Evolutionary conservation across 2,797 vertebrate genomes (phyloP), one percentile per base, ranked within the genome.

Genomic region (Taenioides sp.): DNA sequence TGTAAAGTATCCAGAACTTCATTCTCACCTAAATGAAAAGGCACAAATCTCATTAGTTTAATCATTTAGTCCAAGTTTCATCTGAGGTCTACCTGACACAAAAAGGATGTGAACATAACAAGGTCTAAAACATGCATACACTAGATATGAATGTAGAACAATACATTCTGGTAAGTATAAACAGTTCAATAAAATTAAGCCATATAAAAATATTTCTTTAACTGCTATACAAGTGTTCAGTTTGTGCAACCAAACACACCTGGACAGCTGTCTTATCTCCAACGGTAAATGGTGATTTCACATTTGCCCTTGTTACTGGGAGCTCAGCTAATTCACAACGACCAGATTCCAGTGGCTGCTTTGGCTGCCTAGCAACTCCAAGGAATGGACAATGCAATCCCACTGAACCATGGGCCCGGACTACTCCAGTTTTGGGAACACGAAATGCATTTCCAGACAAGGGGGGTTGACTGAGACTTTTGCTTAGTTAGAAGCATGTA

Each of bases 1-100:
- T 94, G 91, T 0, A 99, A 91, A 5, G 89, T 86, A 62, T 95
- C 94, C 76, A 98, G 94, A 83, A 99, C 92, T 90, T 99, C 97
- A 91, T 96, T 99, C 88, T 99, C 98, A 92, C 98, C 98, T 99
- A 81, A 67, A 28, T 75, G 90, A 82, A 73, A 20, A 68, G 49
- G 22, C 20, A 65, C 16, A 61, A 9, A 34, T 31, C 34, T 37
- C 14, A 47, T 27, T 25, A 58, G 9, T 59, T 59, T 17, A 59
- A 2, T 47, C 1, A 12, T 12, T 43, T 43, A 43, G 40, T 43
- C 12, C 3, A 43, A 43, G 12, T 47, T 12, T 5, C 22, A 16
- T 14, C 23, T 3, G 28, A 0, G 7, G 16, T 61, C 7, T 34
- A 61, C 5, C 28, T 34, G 28, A 20, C 17, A 61, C 28, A 18